Evolutionary conservation across 1,140 invertebrate species (phyloP).

Genomic region (Stegodyphus dumicola): DNA sequence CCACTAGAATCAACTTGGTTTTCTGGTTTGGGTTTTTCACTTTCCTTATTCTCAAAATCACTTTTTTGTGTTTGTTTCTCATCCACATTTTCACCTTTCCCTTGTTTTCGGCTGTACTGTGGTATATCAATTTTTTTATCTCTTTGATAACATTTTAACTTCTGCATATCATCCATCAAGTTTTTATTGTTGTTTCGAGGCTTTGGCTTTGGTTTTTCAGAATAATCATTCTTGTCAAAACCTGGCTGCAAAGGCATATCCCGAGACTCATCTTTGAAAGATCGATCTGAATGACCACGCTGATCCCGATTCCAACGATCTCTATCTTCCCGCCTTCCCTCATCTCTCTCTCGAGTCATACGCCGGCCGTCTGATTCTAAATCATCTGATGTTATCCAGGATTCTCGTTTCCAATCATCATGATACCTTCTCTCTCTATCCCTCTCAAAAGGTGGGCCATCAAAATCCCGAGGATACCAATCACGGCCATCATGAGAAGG

Average conservation of each 20-base stretch:
- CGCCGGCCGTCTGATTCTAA: slow-evolving; percentile 1
- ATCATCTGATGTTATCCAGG: slow-evolving; percentile 17
- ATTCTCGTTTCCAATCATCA: slow-evolving; percentile 13
- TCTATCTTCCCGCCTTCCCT: slow-evolving; percentile 3
- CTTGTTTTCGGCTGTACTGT: not conserved
- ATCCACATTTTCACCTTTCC: not conserved
- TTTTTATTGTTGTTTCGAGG: not conserved
- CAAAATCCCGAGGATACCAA: slow-evolving; percentile 41
- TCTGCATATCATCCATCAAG: slow-evolving; percentile 12
- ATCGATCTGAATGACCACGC: not conserved
- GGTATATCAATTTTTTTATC: slow-evolving; percentile 1
- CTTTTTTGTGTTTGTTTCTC: not conserved
- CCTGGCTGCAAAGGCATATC: not conserved
- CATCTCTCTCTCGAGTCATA: not conserved
- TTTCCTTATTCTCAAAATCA: not conserved
- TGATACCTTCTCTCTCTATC: not conserved
- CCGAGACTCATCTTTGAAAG: not conserved
- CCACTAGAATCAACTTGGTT: not conserved
- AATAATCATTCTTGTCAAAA: not conserved
- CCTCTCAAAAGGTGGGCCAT: slow-evolving; percentile 26
- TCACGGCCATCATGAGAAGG: slow-evolving; percentile 22
- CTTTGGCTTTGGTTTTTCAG: not conserved
- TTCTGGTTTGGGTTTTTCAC: not conserved
- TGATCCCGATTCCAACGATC: not conserved
- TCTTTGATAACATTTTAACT: slow-evolving; percentile 31